phyloP scores from a whole-genome alignment of 92 coral and sea anemone genomes.

The Palythoa caribaeorum region DNA sequence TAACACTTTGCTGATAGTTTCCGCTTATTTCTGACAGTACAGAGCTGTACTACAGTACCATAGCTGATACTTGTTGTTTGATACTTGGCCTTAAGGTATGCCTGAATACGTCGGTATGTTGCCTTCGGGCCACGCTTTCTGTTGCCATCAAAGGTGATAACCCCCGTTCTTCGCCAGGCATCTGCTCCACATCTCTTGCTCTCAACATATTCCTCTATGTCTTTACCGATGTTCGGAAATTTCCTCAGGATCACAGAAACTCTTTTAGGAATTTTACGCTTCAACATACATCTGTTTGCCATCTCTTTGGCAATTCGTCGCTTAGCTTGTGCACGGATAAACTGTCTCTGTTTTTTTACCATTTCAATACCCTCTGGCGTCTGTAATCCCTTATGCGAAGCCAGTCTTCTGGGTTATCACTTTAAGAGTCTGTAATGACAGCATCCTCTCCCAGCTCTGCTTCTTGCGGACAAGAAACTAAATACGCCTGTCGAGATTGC shows the following conservation, averaged over 20 bases:
- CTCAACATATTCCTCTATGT: neutral
- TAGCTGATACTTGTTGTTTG: constrained; percentile 48
- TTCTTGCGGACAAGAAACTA: neutral
- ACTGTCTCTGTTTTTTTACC: neutral
- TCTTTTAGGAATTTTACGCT: neutral
- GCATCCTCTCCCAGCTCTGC: neutral
- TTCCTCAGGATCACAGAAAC: neutral
- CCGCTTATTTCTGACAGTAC: constrained; percentile 56
- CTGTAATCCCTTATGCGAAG: neutral
- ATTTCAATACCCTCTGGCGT: neutral
- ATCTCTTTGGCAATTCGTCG: neutral
- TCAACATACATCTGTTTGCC: neutral
- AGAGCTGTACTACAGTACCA: constrained; percentile 71
- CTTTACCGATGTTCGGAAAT: neutral
- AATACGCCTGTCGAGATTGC: neutral
- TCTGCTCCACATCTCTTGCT: neutral
- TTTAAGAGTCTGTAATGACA: neutral
- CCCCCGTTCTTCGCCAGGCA: neutral
- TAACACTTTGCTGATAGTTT: constrained; percentile 65
- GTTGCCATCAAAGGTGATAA: neutral
- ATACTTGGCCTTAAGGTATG: constrained; percentile 51
- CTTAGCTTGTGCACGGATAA: neutral
- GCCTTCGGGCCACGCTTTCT: neutral
- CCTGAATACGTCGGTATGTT: constrained; percentile 59
- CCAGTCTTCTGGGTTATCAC: neutral